Conservation (phyloP, 2,113 vertebrate species). For the Aythya baeri region DNA sequence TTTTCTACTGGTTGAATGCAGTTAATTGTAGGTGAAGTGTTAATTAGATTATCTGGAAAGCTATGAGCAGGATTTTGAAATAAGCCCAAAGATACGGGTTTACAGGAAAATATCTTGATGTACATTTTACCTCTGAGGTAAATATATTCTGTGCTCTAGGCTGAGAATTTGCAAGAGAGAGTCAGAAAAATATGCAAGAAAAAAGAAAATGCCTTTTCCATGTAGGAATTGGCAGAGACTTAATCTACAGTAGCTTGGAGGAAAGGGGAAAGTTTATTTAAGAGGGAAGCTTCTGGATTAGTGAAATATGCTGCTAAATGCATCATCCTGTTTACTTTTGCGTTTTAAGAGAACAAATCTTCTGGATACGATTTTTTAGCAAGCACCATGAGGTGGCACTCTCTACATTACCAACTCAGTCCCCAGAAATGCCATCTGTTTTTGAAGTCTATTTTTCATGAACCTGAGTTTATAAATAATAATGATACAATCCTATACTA, state of each 20-base stretch:
- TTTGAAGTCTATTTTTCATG: neutral
- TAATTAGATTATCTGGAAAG: neutral
- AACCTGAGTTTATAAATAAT: conserved; percentile 42
- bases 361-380: neutral
- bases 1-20: neutral
- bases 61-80: neutral
- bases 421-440: neutral
- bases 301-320: neutral
- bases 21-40: neutral
- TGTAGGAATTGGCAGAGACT: neutral
- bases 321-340: neutral
- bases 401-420: neutral
- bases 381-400: conserved; percentile 40
- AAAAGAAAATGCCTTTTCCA: neutral
- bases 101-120: neutral
- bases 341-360: neutral
- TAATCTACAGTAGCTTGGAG: neutral
- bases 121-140: neutral
- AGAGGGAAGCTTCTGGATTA: neutral
- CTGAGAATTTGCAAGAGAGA: neutral
- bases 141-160: neutral
- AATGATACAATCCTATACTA: conserved; percentile 26
- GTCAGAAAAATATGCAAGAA: neutral
- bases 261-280: neutral
- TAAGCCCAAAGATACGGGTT: neutral